phyloP scores from a whole-genome alignment of 2,888 invertebrate species.

The Escarpia spicata region DNA sequence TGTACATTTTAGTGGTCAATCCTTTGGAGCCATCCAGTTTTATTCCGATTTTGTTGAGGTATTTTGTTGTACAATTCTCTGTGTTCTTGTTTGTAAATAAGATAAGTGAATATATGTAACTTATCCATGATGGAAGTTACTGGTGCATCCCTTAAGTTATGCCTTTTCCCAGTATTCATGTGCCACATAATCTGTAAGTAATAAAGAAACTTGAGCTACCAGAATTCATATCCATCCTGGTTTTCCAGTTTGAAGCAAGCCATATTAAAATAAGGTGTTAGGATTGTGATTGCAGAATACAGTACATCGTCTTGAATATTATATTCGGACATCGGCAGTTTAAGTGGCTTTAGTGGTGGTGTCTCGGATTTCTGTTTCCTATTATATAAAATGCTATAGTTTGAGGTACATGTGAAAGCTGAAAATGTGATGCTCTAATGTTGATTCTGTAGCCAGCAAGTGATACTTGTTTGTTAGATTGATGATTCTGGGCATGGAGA shows the following conservation, averaged over 20 bases:
- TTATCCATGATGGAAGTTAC: not conserved
- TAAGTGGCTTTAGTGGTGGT: not conserved
- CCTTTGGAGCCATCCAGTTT: not conserved
- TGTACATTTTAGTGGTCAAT: not conserved
- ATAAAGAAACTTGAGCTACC: not conserved
- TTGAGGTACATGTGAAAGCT: not conserved
- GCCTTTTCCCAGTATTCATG: not conserved
- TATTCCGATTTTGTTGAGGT: constrained; percentile 9
- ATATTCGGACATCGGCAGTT: not conserved
- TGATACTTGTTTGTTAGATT: not conserved
- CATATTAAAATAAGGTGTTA: too few relatives aligned
- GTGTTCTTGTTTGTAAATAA: constrained; percentile 4
- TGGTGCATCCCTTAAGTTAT: not conserved
- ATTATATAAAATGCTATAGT: not conserved
- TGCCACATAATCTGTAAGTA: not conserved
- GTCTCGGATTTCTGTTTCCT: not conserved
- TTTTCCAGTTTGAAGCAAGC: not conserved
- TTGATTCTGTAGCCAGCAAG: not conserved
- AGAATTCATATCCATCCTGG: not conserved
- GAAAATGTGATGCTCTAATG: not conserved
- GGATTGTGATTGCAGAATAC: not conserved
- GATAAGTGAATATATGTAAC: not conserved
- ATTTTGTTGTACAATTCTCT: constrained; percentile 11
- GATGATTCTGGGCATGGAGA: not conserved
- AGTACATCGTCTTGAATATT: not conserved